A percentile compares a stretch with the other conserved stretches of the same genome.
These are phyloP conservation scores for Oxygymnocypris stewartii DNA, from an alignment of 2,113 vertebrate genomes.

Conservation along the genomic window DNA sequence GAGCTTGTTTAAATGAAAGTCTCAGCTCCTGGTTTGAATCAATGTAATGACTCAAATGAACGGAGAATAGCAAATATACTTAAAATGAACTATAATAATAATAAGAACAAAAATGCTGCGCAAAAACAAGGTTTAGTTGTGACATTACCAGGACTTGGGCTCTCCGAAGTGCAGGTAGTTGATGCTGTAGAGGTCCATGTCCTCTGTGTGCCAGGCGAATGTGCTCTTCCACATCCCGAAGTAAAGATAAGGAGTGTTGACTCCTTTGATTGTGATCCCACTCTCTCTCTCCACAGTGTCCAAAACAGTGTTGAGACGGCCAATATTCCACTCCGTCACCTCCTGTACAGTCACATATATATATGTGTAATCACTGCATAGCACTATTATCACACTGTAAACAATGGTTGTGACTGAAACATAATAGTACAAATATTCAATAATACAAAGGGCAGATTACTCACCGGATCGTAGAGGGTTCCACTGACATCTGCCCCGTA, in stretches of 20 bases:
- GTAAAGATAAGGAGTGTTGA: constrained; percentile 91
- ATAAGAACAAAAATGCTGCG: too few relatives aligned
- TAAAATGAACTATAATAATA: too few relatives aligned
- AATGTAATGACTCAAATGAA: not conserved
- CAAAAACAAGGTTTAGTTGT: not conserved
- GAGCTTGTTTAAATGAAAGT: not conserved
- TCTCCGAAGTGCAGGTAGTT: constrained; percentile 97
- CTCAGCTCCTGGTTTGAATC: not conserved
- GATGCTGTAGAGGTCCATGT: constrained; percentile 98
- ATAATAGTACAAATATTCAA: not conserved
- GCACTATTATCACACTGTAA: not conserved
- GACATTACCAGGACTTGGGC: constrained; percentile 89
- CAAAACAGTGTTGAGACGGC: constrained; percentile 87
- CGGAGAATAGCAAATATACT: too few relatives aligned
- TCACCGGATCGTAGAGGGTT: constrained; percentile 90
- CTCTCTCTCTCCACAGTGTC: constrained; percentile 92
- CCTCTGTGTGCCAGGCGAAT: constrained; percentile 96
- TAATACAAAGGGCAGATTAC: constrained; percentile 35
- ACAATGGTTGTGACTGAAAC: not conserved
- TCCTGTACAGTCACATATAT: constrained; percentile 65
- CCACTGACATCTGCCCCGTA: constrained; percentile 95
- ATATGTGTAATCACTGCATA: not conserved
- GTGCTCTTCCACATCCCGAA: constrained; percentile 99
- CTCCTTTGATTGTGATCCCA: constrained; percentile 91
- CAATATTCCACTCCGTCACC: constrained; percentile 91